Conservation (phyloP, 2,797 vertebrate genomes). For the Rhinogobio ventralis region DNA sequence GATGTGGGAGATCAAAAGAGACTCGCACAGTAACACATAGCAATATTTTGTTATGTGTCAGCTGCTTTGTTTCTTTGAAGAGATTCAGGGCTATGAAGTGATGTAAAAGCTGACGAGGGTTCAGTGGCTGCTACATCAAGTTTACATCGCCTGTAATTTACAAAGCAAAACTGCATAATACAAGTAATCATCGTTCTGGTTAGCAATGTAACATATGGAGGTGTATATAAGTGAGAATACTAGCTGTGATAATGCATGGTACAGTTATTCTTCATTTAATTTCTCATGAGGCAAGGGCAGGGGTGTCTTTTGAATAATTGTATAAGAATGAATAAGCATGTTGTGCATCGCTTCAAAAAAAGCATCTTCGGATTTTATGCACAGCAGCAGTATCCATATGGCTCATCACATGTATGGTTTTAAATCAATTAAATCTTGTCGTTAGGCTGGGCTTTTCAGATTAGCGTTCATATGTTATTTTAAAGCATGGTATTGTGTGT, state of each 20-base stretch:
- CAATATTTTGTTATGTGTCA: constrained; percentile 51
- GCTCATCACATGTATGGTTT: neutral
- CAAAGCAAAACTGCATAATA: constrained; percentile 11
- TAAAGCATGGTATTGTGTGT: neutral
- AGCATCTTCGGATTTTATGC: neutral
- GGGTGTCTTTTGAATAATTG: neutral
- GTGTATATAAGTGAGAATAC: neutral
- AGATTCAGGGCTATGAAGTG: constrained; percentile 21
- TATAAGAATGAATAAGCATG: constrained; percentile 1
- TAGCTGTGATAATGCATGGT: neutral
- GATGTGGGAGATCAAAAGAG: constrained; percentile 65
- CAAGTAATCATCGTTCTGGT: constrained; percentile 8
- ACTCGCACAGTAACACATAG: constrained; percentile 40
- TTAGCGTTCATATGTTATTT: neutral
- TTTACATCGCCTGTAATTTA: neutral
- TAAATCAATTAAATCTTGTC: neutral
- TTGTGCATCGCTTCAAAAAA: neutral
- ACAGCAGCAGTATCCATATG: neutral
- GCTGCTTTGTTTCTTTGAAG: constrained; percentile 28
- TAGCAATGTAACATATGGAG: neutral
- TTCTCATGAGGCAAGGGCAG: neutral
- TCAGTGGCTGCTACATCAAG: constrained; percentile 1
- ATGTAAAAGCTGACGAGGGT: constrained; percentile 18
- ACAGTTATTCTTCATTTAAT: constrained; percentile 1
- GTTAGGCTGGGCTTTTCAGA: neutral